phyloP scores from a whole-genome alignment of 2,113 vertebrate genomes.

The Ahaetulla prasina region DNA sequence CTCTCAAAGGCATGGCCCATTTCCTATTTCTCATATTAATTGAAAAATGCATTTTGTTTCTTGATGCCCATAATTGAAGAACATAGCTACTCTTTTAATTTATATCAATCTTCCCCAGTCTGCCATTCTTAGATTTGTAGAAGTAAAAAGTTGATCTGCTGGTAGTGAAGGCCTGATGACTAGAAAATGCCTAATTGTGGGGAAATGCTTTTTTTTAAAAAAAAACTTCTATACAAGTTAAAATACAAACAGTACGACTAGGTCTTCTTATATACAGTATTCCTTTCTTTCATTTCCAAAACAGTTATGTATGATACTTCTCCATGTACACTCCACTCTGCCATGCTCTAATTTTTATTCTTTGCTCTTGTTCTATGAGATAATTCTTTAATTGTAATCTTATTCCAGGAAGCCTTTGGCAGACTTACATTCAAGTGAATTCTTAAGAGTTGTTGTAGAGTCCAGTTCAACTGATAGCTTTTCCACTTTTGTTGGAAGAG shows the following conservation, averaged over 20 bases:
- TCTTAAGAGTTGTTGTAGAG: background rate
- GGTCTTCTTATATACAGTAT: background rate
- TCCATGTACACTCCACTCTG: background rate
- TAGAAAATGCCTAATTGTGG: background rate
- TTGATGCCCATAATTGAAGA: background rate
- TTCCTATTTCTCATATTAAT: background rate
- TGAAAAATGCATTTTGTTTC: background rate
- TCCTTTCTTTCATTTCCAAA: conserved; percentile 18
- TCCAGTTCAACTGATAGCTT: background rate
- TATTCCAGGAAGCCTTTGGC: conserved; percentile 1
- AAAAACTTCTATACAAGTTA: background rate
- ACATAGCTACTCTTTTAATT: background rate
- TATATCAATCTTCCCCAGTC: background rate
- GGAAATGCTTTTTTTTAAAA: background rate
- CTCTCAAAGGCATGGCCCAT: background rate
- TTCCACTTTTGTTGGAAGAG: conserved; percentile 30
- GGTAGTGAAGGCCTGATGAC: background rate
- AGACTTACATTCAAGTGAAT: conserved; percentile 23
- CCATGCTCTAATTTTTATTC: background rate
- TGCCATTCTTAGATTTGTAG: background rate
- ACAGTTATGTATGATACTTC: background rate
- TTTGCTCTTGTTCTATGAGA: conserved; percentile 7
- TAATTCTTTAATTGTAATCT: conserved; percentile 22
- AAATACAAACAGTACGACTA: background rate
- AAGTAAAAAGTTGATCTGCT: background rate